A percentile compares a stretch with the other conserved stretches of the same genome.
phyloP scores from a whole-genome alignment of 2,888 invertebrate genomes.

The Drosophila fulvimacula region DNA sequence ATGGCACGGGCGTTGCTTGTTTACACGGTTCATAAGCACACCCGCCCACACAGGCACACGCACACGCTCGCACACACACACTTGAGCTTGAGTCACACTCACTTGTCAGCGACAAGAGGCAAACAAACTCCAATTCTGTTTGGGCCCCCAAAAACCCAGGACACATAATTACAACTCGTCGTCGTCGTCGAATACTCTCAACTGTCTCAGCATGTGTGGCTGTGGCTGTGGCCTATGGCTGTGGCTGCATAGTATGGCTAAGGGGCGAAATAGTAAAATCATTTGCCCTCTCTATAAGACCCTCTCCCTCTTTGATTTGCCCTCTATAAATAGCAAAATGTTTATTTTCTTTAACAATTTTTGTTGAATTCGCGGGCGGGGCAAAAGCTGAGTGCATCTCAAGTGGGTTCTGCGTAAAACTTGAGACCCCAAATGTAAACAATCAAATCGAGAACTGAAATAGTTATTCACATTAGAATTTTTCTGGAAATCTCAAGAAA shows the following conservation, averaged over 20 bases:
- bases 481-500: background rate
- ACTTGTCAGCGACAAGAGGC: conserved; percentile 39
- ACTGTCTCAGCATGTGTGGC: conserved; percentile 28
- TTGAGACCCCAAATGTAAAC: background rate
- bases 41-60: conserved; percentile 12
- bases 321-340: background rate
- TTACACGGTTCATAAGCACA: conserved; percentile 42
- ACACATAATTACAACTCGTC: conserved; percentile 44
- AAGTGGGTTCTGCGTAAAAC: background rate
- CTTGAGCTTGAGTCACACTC: conserved; percentile 20
- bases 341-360: conserved; percentile 2
- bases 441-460: background rate
- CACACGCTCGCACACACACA: conserved; percentile 1
- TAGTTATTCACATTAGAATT: background rate
- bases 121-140: conserved; percentile 37
- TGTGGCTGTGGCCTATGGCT: background rate
- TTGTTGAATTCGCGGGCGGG: background rate
- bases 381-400: background rate
- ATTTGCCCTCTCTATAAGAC: background rate
- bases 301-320: background rate
- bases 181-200: conserved; percentile 1
- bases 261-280: background rate
- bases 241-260: conserved; percentile 1
- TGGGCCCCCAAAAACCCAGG: background rate
- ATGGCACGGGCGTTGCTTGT: conserved; percentile 33